Percentiles rank a stretch among this genome's conserved stretches.
Evolutionary conservation across 2,888 invertebrate genomes (phyloP).

Genomic region (Pseudoips prasinana): DNA sequence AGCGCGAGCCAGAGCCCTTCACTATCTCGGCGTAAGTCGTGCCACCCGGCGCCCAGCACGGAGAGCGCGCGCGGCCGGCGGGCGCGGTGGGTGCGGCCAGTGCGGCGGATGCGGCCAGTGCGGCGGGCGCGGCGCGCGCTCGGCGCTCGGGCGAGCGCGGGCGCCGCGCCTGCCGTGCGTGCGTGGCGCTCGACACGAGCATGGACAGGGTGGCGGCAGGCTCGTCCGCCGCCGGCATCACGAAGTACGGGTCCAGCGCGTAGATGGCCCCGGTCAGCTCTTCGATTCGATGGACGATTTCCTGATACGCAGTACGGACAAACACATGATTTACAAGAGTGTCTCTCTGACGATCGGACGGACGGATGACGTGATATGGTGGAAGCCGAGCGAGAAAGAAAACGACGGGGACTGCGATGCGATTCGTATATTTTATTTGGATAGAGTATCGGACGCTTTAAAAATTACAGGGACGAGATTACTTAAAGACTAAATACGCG

Average conservation of each 20-base stretch:
- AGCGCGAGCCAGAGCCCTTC: slow-evolving; percentile 79
- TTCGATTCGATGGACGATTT: slow-evolving; percentile 87
- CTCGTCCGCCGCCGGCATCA: slow-evolving; percentile 81
- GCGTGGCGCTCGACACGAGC: slow-evolving; percentile 63
- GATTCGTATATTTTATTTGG: slow-evolving; percentile 61
- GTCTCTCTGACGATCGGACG: slow-evolving; percentile 49
- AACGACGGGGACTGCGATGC: slow-evolving; percentile 68
- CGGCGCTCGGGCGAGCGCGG: slow-evolving; percentile 24
- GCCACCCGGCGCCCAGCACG: slow-evolving; percentile 88
- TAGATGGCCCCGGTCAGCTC: slow-evolving; percentile 87
- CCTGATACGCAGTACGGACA: slow-evolving; percentile 85
- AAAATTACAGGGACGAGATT: slow-evolving; percentile 56
- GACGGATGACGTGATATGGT: slow-evolving; percentile 42
- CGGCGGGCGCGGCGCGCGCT: slow-evolving; percentile 18
- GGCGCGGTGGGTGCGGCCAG: slow-evolving; percentile 45
- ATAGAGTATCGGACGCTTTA: slow-evolving; percentile 34
- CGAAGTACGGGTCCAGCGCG: slow-evolving; percentile 88
- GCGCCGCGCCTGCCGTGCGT: slow-evolving; percentile 34
- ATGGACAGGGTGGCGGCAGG: slow-evolving; percentile 79
- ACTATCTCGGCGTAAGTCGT: slow-evolving; percentile 91
- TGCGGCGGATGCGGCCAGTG: slow-evolving; percentile 56
- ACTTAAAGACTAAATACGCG: slow-evolving; percentile 53
- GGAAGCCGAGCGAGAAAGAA: slow-evolving; percentile 51
- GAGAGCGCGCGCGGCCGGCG: slow-evolving; percentile 24
- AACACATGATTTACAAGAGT: slow-evolving; percentile 70